Conservation (phyloP, 2,113 vertebrate species). For the Tachycineta bicolor region DNA sequence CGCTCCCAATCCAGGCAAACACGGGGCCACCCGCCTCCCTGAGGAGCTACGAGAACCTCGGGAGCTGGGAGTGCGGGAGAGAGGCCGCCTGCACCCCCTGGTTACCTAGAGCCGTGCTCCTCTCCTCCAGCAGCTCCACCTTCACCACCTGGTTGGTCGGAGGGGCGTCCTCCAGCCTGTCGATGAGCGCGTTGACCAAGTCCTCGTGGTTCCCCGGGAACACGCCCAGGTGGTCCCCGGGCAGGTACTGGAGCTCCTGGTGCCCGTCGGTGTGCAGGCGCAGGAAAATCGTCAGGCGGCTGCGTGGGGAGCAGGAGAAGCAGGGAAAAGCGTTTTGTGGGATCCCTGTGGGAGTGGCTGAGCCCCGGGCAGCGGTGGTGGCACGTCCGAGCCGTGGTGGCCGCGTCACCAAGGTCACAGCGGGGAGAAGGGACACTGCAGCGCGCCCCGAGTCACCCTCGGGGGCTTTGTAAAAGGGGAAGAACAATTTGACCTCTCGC, state of each 20-base stretch:
- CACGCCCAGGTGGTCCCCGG: conserved; percentile 93
- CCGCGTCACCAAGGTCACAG: background rate
- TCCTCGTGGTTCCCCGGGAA: conserved; percentile 94
- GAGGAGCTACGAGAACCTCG: background rate
- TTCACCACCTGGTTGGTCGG: conserved; percentile 93
- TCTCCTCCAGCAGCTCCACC: conserved; percentile 94
- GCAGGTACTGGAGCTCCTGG: conserved; percentile 88
- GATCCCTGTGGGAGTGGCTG: fast-evolving
- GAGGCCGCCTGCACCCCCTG: fast-evolving
- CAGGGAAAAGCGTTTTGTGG: background rate
- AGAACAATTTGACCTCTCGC: background rate
- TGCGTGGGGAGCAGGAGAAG: conserved; percentile 34
- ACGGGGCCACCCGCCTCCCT: background rate
- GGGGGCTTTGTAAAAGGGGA: background rate
- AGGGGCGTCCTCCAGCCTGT: conserved; percentile 90
- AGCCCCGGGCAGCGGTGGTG: background rate
- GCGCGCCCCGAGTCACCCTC: background rate
- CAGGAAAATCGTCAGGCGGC: conserved; percentile 93
- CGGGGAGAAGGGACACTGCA: background rate
- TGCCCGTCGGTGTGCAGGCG: conserved; percentile 89
- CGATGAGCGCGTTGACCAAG: conserved; percentile 88
- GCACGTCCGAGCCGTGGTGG: background rate
- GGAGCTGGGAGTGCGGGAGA: background rate
- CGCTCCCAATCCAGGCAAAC: background rate
- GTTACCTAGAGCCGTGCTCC: conserved; percentile 91